Base-by-base conservation (phyloP, 2,888 invertebrate species). In the Pristionchus exspectatus region DNA sequence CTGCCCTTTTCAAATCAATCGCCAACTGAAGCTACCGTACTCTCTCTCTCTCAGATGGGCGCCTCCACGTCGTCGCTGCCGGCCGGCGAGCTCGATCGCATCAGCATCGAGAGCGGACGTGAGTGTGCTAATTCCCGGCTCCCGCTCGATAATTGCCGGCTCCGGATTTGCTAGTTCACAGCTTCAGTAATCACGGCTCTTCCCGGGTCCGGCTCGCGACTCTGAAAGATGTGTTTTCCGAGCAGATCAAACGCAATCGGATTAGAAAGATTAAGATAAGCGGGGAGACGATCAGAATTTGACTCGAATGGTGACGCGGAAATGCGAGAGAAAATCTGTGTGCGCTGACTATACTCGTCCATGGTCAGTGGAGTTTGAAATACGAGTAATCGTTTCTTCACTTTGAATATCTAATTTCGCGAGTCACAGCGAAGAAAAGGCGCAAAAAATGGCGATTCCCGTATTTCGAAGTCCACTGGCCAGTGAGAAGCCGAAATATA, bases 61-160 rank as follows among this genome's bases (percentile, higher is more conserved):
- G 91, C 92, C 77, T 90, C 91, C 63, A 91, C 91, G 59, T 93
- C 93, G 89, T 91, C 91, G 83, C 91, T 93, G 89, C 93, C 93
- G 72, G 93, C 92, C 83, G 91, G 91, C 90, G 93, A 93, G 83
- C 91, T 93, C 81, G 93, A 93, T 87, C 90, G 91, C 89, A 90
- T 93, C 88, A 92, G 92, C 92, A 92, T 92, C 90, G 93, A 93
- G 89, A 92, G 92, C 90, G 93, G 93, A 91, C 90, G 93, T 93
- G 90, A 92, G 93, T 91, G 12, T 86, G n/a, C 81, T 81, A 50
- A 10, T 54, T 54, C 27, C 81, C 74, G 74, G 74, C 24, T 38
- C 38, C 38, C 38, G 27, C 74, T 89, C 21, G 59, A 24, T n/a
- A 74, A 3, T 14, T 16, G 2, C 74, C 74, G 63, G n/a, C n/a